Conservation (phyloP, 2,113 vertebrate genomes). For the Ailuropoda melanoleuca region DNA sequence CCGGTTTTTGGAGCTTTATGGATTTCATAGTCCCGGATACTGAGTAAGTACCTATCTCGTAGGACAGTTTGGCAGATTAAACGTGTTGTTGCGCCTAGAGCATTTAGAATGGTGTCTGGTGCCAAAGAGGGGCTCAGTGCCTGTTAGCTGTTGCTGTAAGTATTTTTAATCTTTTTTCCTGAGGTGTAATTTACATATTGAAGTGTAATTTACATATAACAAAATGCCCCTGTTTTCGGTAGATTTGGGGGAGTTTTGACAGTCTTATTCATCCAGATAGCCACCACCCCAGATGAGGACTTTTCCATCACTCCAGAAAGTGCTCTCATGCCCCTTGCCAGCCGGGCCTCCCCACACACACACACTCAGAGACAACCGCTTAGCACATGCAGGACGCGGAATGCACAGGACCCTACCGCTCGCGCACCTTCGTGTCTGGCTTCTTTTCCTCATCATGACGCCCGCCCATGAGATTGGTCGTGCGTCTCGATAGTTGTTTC, state of each 20-base stretch:
- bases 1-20: background rate
- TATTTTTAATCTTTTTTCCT: background rate
- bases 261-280: background rate
- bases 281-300: background rate
- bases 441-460: accelerated
- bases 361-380: accelerated
- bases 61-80: background rate
- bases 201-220: background rate
- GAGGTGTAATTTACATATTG: background rate
- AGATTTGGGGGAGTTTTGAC: background rate
- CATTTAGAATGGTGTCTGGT: background rate
- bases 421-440: accelerated
- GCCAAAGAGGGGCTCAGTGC: background rate
- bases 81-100: background rate
- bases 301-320: background rate
- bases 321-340: accelerated
- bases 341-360: background rate
- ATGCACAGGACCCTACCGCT: accelerated
- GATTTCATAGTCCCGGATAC: background rate
- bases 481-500: too few relatives aligned
- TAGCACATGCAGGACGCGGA: accelerated
- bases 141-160: background rate
- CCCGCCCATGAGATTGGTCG: accelerated
- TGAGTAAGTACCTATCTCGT: background rate
- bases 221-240: background rate